Percentiles rank a stretch among this genome's conserved stretches.
Evolutionary conservation across 2,797 vertebrate genomes (phyloP).

Genomic region (Liparis tanakae): DNA sequence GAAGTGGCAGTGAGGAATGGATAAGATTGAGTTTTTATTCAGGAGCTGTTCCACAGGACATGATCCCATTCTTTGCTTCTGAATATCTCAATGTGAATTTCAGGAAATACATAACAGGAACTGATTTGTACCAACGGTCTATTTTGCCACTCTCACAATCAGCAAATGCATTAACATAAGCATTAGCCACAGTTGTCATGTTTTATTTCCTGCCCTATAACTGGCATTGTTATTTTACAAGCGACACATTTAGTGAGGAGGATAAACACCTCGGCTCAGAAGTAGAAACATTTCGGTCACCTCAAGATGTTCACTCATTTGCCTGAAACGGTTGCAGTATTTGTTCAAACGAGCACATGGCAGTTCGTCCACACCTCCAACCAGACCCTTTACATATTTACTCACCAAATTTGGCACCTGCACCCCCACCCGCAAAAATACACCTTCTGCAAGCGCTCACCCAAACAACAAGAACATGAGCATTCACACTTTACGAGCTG

Average conservation of each 20-base stretch:
- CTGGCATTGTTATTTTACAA: constrained; percentile 50
- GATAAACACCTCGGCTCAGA: constrained; percentile 43
- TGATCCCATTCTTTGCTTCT: not conserved
- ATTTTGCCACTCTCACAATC: constrained; percentile 27
- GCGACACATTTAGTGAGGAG: constrained; percentile 13
- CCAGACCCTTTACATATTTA: constrained; percentile 74
- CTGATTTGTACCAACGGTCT: constrained; percentile 32
- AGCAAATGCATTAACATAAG: constrained; percentile 30
- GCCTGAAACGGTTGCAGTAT: constrained; percentile 30
- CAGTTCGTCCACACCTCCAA: constrained; percentile 69
- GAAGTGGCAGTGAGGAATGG: constrained; percentile 32
- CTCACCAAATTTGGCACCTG: constrained; percentile 72
- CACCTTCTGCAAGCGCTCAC: constrained; percentile 52
- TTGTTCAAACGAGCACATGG: constrained; percentile 40
- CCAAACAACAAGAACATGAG: constrained; percentile 65
- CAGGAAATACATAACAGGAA: constrained; percentile 18
- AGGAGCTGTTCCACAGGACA: not conserved
- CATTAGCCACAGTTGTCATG: constrained; percentile 23
- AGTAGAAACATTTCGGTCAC: constrained; percentile 31
- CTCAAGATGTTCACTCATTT: constrained; percentile 29
- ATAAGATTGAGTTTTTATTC: constrained; percentile 11
- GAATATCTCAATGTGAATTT: constrained; percentile 14
- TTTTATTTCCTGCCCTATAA: constrained; percentile 26
- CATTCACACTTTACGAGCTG: constrained; percentile 73
- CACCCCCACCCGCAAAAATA: constrained; percentile 61